Base-by-base conservation (phyloP, 2,113 vertebrate species). In the Siniperca knerii region DNA sequence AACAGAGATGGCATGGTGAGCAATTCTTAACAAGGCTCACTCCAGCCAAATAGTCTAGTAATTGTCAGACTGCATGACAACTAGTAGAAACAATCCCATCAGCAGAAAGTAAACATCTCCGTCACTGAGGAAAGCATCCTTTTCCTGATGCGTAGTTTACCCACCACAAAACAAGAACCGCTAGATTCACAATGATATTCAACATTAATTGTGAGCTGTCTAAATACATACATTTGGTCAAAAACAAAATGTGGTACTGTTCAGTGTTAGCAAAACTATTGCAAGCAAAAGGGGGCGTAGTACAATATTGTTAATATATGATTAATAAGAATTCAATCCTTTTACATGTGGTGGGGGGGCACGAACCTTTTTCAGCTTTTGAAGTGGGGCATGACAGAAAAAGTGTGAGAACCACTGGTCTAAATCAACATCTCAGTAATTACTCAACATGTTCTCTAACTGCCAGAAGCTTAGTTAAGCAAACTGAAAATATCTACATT, bases 61-160 rank as follows among this genome's bases (percentile, higher is more conserved):
- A 85, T 75, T 87, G 84, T 87, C 66, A 70, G 66, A 69, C 77
- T 74, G 65, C 85, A 84, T 84, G 61, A 82, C 84, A 85, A 67
- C 67, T 18, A 58, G 72, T 40, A 75, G 65, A 83, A 91, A 82
- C 48, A 54, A 87, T 78, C 48, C 37, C 58, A 77, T 58, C 69
- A 70, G 80, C 77, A 72, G 61, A 75, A 75, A 9, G 20, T 82
- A 69, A 81, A 79, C 84, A 88, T 74, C 15, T 42, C n/a, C 8
- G 18, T 82, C 18, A 64, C 64, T 90, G 64, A 77, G 60, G 23
- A 78, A 33, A 58, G n/a, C 48, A 42, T 81, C 64, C 8, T 44
- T 61, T 55, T 74, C 76, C 85, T 52, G 62, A 54, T 25, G 64
- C 0, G 21, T 55, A 85, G 87, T 90, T 90, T 90, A 75, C 70